A percentile compares a stretch with the other conserved stretches of the same genome.
Conservation (phyloP, 1,140 invertebrate genomes). For the Magallana angulata region DNA sequence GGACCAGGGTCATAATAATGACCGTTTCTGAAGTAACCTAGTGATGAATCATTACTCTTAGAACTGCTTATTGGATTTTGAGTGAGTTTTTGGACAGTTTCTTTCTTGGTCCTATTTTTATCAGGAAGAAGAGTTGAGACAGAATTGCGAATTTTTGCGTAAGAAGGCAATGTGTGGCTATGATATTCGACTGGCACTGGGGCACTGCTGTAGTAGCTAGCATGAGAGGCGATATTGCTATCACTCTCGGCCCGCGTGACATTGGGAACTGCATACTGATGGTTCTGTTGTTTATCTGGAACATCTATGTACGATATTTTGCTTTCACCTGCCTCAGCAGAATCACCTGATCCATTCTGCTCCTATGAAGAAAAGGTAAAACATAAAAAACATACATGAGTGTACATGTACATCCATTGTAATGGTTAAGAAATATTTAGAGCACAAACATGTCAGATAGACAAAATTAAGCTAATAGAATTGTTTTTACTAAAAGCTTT, state of each 20-base stretch:
- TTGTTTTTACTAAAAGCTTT: not conserved
- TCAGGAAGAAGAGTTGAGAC: slow-evolving; percentile 55
- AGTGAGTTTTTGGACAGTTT: slow-evolving; percentile 46
- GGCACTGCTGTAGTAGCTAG: slow-evolving; percentile 70
- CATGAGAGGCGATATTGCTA: slow-evolving; percentile 54
- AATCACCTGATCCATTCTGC: slow-evolving; percentile 24
- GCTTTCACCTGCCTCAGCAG: slow-evolving; percentile 47
- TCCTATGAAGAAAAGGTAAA: slow-evolving; percentile 39
- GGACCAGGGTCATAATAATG: slow-evolving; percentile 73
- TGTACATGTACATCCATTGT: too few relatives aligned
- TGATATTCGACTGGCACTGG: slow-evolving; percentile 67
- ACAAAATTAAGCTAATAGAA: not conserved
- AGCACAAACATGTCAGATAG: too few relatives aligned
- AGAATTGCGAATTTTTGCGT: slow-evolving; percentile 51
- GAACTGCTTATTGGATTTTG: slow-evolving; percentile 53
- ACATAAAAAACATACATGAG: too few relatives aligned
- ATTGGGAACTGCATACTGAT: slow-evolving; percentile 62
- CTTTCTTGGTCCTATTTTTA: slow-evolving; percentile 51
- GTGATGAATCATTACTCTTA: slow-evolving; percentile 52
- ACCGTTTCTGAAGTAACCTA: slow-evolving; percentile 73
- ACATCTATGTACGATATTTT: slow-evolving; percentile 72
- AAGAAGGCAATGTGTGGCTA: slow-evolving; percentile 50
- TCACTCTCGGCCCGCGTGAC: slow-evolving; percentile 52
- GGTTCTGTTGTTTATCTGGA: slow-evolving; percentile 54
- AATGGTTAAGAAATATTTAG: too few relatives aligned